Percentiles rank a stretch among this genome's conserved stretches.
phyloP scores from a whole-genome alignment of 2,113 vertebrate species.

The Anoplopoma fimbria region DNA sequence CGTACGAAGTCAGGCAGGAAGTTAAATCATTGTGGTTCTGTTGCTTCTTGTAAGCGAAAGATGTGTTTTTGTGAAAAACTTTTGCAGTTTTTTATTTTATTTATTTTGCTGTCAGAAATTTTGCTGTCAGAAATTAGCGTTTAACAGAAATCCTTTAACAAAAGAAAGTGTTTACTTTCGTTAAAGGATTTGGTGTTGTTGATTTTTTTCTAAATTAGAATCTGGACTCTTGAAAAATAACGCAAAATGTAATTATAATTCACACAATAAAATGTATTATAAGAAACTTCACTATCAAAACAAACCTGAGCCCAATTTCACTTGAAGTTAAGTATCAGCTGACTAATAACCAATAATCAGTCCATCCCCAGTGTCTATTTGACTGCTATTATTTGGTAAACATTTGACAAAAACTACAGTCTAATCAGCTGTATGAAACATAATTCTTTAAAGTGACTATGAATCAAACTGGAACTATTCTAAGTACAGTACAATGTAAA shows the following conservation, averaged over 20 bases:
- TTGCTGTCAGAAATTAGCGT: no score
- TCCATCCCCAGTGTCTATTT: not conserved
- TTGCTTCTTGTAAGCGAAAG: not conserved
- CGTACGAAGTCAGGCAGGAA: not conserved
- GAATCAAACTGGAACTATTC: not conserved
- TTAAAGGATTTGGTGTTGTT: not conserved
- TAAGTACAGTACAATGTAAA: constrained; percentile 58
- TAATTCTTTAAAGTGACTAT: not conserved
- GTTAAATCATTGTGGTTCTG: not conserved
- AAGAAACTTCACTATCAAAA: not conserved
- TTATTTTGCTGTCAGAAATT: no score
- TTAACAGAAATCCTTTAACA: no score
- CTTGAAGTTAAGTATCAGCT: not conserved
- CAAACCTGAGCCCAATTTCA: no score
- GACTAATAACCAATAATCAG: not conserved
- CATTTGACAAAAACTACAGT: not conserved
- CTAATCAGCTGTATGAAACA: not conserved
- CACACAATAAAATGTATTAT: not conserved
- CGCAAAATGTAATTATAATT: not conserved
- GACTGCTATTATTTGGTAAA: not conserved
- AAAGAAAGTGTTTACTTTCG: no score
- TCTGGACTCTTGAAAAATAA: not conserved
- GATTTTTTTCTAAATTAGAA: not conserved
- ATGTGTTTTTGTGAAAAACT: no score
- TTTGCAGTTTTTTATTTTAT: no score